Conservation (phyloP, 2,797 vertebrate genomes). For the Fistularia commersonii region DNA sequence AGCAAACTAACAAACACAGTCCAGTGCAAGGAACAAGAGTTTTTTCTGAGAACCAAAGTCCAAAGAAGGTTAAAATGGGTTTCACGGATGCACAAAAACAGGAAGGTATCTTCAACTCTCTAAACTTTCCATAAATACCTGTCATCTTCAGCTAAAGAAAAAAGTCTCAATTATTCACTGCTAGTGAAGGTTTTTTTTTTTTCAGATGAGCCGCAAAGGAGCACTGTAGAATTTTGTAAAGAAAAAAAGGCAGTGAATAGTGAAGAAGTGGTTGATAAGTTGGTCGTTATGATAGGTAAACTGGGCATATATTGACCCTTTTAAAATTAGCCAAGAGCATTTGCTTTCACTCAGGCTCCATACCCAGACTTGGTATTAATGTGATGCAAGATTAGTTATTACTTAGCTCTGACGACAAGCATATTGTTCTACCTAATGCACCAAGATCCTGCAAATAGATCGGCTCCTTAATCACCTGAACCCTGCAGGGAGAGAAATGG, state of each 20-base stretch:
- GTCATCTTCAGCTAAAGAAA: not conserved
- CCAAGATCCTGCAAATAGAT: constrained; percentile 49
- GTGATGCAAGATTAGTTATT: constrained; percentile 61
- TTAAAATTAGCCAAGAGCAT: constrained; percentile 46
- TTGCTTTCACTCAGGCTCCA: constrained; percentile 39
- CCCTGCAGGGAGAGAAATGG: constrained; percentile 50
- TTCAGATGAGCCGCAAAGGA: constrained; percentile 11
- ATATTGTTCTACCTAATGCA: constrained; percentile 63
- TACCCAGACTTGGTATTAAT: constrained; percentile 36
- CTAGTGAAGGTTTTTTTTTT: not conserved
- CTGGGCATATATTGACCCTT: constrained; percentile 49
- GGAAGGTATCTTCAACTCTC: constrained; percentile 15
- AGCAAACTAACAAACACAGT: constrained; percentile 7
- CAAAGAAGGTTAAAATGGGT: constrained; percentile 31
- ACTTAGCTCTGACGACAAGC: constrained; percentile 64
- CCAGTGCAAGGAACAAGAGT: constrained; percentile 12
- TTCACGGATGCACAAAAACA: constrained; percentile 32
- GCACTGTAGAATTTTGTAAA: constrained; percentile 16
- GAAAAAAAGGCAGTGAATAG: constrained; percentile 30
- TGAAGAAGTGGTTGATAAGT: constrained; percentile 39
- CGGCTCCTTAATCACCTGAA: constrained; percentile 62
- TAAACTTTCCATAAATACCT: constrained; percentile 33
- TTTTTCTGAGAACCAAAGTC: not conserved
- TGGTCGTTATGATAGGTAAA: constrained; percentile 56
- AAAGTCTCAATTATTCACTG: too few species aligned